A percentile compares a stretch with the other conserved stretches of the same genome.
These are phyloP conservation scores for Nesospiza acunhae DNA, from an alignment of 2,113 vertebrate genomes.

Conservation along the genomic window DNA sequence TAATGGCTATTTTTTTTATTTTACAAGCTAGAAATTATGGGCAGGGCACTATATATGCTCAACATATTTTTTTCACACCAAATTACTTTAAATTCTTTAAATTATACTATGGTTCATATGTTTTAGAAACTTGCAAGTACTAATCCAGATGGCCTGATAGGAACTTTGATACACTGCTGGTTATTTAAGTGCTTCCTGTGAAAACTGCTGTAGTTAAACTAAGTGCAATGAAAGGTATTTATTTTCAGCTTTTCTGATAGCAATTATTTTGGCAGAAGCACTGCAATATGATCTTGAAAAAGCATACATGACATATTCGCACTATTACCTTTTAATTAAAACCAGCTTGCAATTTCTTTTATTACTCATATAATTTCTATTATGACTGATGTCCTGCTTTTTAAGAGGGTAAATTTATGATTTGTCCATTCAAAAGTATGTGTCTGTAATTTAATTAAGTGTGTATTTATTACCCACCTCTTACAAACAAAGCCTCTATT, in stretches of 20 bases:
- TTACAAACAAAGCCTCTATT: not conserved
- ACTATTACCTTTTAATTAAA: conserved; percentile 31
- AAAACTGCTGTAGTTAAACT: not conserved
- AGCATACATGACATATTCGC: not conserved
- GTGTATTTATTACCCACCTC: not conserved
- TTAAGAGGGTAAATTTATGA: not conserved
- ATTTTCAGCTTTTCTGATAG: not conserved
- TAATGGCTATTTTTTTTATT: too few relatives aligned
- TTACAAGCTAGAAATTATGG: too few relatives aligned
- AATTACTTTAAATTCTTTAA: not conserved
- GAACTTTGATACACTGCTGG: not conserved
- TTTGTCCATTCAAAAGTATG: not conserved
- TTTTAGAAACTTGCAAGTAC: not conserved
- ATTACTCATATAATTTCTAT: not conserved
- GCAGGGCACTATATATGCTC: too few relatives aligned
- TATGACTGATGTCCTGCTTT: not conserved
- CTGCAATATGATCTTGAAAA: not conserved
- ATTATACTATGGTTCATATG: not conserved
- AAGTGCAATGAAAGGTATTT: not conserved
- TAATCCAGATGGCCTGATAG: not conserved
- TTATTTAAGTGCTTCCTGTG: not conserved
- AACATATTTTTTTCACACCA: not conserved
- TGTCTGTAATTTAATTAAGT: not conserved
- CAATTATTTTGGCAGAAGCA: not conserved
- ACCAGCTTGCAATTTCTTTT: not conserved